Percentiles rank a stretch among this genome's conserved stretches.
Evolutionary conservation across 2,888 invertebrate species (phyloP).

Genomic region (Mesorhabditis spiculigera): DNA sequence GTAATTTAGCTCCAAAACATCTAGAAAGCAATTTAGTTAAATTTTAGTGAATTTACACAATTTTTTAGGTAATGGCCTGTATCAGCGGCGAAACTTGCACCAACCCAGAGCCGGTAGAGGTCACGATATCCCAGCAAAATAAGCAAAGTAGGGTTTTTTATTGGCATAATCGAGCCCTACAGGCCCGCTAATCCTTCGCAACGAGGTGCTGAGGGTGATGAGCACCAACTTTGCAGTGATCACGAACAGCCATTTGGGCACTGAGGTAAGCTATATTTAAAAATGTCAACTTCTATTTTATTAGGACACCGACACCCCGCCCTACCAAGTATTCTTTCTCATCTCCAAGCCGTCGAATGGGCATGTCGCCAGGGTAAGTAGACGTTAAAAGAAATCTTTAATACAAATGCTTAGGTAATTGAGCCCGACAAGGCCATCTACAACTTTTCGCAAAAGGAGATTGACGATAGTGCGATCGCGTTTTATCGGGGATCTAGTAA

Average conservation of each 20-base stretch:
- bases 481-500: conserved; percentile 17
- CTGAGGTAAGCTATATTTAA: conserved; percentile 18
- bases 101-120: conserved; percentile 5
- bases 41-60: neutral
- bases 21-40: neutral
- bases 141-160: conserved; percentile 12
- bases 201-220: conserved; percentile 37
- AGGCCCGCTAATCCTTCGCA: conserved; percentile 45
- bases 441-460: conserved; percentile 31
- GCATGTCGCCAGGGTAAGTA: conserved; percentile 67
- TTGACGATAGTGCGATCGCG: conserved; percentile 14
- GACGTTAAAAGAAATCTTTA: neutral
- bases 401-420: too few relatives aligned
- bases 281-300: neutral
- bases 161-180: conserved; percentile 8
- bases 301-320: conserved; percentile 77
- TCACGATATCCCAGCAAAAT: conserved; percentile 10
- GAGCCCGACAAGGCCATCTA: too few relatives aligned
- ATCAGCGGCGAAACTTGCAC: conserved; percentile 14
- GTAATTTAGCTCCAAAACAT: neutral
- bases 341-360: conserved; percentile 72
- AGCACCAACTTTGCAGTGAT: conserved; percentile 31
- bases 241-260: conserved; percentile 37
- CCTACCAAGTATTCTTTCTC: conserved; percentile 77
- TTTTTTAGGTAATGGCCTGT: conserved; percentile 14